A percentile compares a stretch with the other conserved stretches of the same genome.
Conservation (phyloP, 1,140 invertebrate genomes). For the Drosophila navojoa region DNA sequence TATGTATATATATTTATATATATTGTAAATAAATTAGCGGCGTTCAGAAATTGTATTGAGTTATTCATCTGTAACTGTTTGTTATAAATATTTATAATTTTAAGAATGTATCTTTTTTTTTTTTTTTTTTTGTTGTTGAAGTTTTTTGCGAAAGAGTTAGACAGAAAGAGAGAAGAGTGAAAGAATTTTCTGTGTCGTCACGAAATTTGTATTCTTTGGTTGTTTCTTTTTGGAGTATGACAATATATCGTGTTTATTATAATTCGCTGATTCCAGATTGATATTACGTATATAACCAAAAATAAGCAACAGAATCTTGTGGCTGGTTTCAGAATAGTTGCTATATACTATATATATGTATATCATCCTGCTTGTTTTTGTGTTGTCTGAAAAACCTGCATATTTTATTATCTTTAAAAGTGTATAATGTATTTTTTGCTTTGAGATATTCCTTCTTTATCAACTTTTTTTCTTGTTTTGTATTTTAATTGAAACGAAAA, state of each 20-base stretch:
- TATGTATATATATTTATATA: conserved; percentile 17
- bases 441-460: conserved; percentile 45
- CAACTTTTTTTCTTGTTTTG: too few relatives aligned
- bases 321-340: conserved; percentile 9
- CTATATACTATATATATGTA: conserved; percentile 43
- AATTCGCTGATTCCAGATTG: conserved; percentile 33
- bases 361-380: conserved; percentile 74
- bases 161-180: conserved; percentile 68
- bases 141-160: conserved; percentile 70
- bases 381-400: conserved; percentile 75
- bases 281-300: conserved; percentile 27
- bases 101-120: conserved; percentile 14
- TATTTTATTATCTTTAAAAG: conserved; percentile 69
- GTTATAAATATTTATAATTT: conserved; percentile 2
- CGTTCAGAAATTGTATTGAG: conserved; percentile 61
- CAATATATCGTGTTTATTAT: conserved; percentile 21
- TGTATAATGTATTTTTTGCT: conserved; percentile 52
- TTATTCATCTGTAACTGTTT: conserved; percentile 55
- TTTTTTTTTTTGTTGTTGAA: conserved; percentile 32
- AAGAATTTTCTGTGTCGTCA: conserved; percentile 67
- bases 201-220: conserved; percentile 32
- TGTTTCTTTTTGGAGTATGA: conserved; percentile 43
- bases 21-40: conserved; percentile 60
- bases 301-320: conserved; percentile 31
- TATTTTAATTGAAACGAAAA: conserved; percentile 38